phyloP scores from a whole-genome alignment of 2,113 vertebrate genomes.

The Catharus minimus region DNA sequence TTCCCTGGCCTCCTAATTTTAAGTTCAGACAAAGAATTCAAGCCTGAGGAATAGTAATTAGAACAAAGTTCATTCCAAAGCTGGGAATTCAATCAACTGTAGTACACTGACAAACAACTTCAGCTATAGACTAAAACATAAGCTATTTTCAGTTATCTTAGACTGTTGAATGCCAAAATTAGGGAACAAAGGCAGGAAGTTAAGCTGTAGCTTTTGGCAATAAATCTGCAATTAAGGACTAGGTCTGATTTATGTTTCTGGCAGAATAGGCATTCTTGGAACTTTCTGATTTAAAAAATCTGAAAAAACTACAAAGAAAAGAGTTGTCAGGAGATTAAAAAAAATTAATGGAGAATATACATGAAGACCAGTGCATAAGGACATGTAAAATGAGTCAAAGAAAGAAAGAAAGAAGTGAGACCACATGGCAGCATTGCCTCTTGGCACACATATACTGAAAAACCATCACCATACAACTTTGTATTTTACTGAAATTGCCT shows the following conservation, averaged over 20 bases:
- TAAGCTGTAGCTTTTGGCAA: slow-evolving; percentile 62
- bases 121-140: slow-evolving; percentile 32
- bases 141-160: slow-evolving; percentile 51
- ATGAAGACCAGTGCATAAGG: neutral
- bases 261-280: slow-evolving; percentile 17
- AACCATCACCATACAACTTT: neutral
- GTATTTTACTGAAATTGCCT: neutral
- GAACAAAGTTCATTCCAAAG: neutral
- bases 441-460: neutral
- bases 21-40: neutral
- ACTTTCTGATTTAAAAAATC: slow-evolving; percentile 32
- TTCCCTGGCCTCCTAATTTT: neutral
- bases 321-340: neutral
- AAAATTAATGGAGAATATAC: neutral
- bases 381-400: neutral
- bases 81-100: neutral
- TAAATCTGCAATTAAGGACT: slow-evolving; percentile 57
- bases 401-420: neutral
- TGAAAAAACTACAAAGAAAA: slow-evolving; percentile 6
- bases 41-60: neutral
- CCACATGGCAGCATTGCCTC: neutral
- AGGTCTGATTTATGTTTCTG: slow-evolving; percentile 42
- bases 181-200: slow-evolving; percentile 65
- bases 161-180: slow-evolving; percentile 22
- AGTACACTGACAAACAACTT: neutral